Conservation (phyloP, 92 coral and sea anemone genomes). For the Umimayanthus chanpuru region DNA sequence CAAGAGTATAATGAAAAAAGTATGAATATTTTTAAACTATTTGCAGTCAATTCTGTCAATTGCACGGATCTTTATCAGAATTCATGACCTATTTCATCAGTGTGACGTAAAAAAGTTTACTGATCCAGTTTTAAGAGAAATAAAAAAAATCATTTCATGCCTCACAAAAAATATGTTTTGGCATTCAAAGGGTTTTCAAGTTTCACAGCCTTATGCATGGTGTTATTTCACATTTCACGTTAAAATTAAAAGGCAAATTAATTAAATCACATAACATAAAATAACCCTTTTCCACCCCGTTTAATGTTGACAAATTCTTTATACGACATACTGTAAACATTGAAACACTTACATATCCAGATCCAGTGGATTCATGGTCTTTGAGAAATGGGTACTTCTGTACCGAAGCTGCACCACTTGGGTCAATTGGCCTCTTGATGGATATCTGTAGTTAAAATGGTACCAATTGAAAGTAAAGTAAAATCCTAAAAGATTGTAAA, state of each 20-base stretch:
- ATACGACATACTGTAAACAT: slow-evolving; percentile 8
- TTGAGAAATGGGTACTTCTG: slow-evolving; percentile 13
- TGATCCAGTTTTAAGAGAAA: too few species aligned
- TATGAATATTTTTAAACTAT: too few species aligned
- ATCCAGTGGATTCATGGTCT: slow-evolving; percentile 26
- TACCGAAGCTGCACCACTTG: slow-evolving; percentile 13
- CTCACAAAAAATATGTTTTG: too few species aligned
- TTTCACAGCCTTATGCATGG: neutral
- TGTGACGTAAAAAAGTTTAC: too few species aligned
- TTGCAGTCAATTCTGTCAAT: too few species aligned
- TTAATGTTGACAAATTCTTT: neutral
- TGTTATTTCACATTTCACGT: slow-evolving; percentile 8
- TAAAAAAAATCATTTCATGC: too few species aligned
- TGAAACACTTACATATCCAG: slow-evolving; percentile 27
- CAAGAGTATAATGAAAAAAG: neutral
- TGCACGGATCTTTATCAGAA: too few species aligned
- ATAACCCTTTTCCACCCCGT: slow-evolving; percentile 19
- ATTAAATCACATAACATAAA: slow-evolving; percentile 1
- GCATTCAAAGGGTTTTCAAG: too few species aligned
- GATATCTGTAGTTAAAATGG: slow-evolving; percentile 22
- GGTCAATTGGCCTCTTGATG: slow-evolving; percentile 10
- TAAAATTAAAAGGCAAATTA: neutral
- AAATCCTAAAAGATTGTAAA: neutral
- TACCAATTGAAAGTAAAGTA: slow-evolving; percentile 23
- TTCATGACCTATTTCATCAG: too few species aligned